phyloP scores from a whole-genome alignment of 2,113 vertebrate genomes.

The Lota lota region DNA sequence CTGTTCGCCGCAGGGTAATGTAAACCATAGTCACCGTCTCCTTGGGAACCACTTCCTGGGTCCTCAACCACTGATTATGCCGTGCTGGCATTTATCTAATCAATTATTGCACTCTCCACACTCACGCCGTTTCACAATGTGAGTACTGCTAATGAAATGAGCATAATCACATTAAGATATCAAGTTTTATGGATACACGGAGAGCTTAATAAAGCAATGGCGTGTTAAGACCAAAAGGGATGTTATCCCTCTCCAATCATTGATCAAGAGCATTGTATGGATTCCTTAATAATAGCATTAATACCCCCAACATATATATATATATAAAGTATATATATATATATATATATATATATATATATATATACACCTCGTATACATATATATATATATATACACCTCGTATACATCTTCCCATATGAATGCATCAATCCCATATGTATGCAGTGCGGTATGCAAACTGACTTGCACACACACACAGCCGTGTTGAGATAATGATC shows the following conservation, averaged over 20 bases:
- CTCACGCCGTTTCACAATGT: too few relatives aligned
- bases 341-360: too few relatives aligned
- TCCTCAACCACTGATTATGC: not conserved
- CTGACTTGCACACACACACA: slow-evolving; percentile 9
- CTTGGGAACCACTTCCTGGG: too few relatives aligned
- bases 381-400: too few relatives aligned
- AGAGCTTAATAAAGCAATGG: not conserved
- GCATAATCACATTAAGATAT: slow-evolving; percentile 12
- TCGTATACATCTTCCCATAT: too few relatives aligned
- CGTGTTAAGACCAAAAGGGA: not conserved
- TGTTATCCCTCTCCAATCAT: slow-evolving; percentile 18
- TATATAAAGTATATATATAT: too few relatives aligned
- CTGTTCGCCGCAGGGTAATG: too few relatives aligned
- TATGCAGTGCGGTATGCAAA: not conserved
- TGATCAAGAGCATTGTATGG: slow-evolving; percentile 4
- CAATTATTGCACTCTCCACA: not conserved
- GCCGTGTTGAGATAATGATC: slow-evolving; percentile 26
- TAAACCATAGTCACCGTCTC: too few relatives aligned
- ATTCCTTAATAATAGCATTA: too few relatives aligned
- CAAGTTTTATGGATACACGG: not conserved
- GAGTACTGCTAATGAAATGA: slow-evolving; percentile 19
- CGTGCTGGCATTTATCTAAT: not conserved
- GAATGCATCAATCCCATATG: too few relatives aligned
- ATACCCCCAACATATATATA: too few relatives aligned
- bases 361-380: too few relatives aligned